phyloP scores from a whole-genome alignment of 2,888 invertebrate species.

The Melinaea marsaeus region DNA sequence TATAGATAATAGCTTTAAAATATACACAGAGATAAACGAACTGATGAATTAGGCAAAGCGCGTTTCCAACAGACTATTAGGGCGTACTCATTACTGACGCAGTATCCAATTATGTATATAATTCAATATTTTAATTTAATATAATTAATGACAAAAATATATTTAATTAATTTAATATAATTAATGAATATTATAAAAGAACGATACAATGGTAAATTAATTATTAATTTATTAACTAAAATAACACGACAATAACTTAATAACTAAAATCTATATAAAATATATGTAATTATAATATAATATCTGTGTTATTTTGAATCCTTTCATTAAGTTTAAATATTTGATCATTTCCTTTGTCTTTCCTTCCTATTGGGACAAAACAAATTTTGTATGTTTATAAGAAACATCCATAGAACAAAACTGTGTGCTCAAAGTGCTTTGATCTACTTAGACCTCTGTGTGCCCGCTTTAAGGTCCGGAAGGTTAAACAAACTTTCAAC shows the following conservation, averaged over 20 bases:
- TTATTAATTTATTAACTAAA: too few species aligned
- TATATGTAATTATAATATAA: too few species aligned
- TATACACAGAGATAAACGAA: not conserved
- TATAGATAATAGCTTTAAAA: not conserved
- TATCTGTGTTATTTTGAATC: too few species aligned
- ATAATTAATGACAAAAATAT: too few species aligned
- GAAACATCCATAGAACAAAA: constrained; percentile 16
- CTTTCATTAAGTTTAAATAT: not conserved
- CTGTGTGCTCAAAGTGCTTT: constrained; percentile 18
- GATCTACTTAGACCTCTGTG: constrained; percentile 12
- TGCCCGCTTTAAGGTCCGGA: constrained; percentile 17
- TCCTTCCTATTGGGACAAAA: constrained; percentile 9
- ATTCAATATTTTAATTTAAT: not conserved
- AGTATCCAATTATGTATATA: not conserved
- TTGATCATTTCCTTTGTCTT: not conserved
- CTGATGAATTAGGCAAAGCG: constrained; percentile 44
- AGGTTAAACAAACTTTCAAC: constrained; percentile 14
- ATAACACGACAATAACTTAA: too few species aligned
- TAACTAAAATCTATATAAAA: too few species aligned
- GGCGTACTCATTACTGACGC: constrained; percentile 23
- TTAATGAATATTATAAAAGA: too few species aligned
- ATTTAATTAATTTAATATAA: too few species aligned
- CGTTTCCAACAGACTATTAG: constrained; percentile 18
- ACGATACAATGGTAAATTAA: too few species aligned
- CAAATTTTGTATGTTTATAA: constrained; percentile 13